These are phyloP conservation scores for Lipotes vexillifer DNA, from an alignment of 2,113 vertebrate species.

Conservation along the genomic window DNA sequence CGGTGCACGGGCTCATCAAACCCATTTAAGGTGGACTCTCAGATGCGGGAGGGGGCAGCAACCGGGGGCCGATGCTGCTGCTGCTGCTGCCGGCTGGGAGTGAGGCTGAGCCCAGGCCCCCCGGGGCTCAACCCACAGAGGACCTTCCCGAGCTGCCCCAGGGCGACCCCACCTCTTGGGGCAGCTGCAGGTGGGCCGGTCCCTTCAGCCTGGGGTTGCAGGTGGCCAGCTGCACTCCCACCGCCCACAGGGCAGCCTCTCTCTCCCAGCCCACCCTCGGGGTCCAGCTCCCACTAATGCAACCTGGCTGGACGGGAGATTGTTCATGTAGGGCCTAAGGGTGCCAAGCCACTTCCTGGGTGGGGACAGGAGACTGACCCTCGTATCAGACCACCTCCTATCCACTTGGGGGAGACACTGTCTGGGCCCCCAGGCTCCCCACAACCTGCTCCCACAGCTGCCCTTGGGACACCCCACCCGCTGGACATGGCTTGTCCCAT, in stretches of 20 bases:
- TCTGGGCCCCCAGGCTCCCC: background rate
- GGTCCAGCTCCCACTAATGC: background rate
- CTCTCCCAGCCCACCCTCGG: background rate
- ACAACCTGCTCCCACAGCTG: background rate
- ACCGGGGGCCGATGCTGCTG: background rate
- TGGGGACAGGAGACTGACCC: background rate
- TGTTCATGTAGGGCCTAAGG: background rate
- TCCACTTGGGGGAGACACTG: background rate
- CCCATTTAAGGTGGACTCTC: constrained; percentile 90
- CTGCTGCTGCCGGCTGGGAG: fast-evolving
- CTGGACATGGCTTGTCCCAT: background rate
- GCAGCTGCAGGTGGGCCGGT: background rate
- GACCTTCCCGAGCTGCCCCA: background rate
- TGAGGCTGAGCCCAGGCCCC: background rate
- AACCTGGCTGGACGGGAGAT: background rate
- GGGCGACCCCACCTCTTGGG: too few relatives aligned
- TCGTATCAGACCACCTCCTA: background rate
- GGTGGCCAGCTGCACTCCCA: background rate
- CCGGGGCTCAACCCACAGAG: fast-evolving
- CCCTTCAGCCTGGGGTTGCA: background rate
- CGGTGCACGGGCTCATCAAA: constrained; percentile 81
- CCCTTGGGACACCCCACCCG: fast-evolving
- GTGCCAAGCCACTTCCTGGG: background rate
- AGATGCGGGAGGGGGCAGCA: background rate
- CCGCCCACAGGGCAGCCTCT: fast-evolving